These are phyloP conservation scores for Nyctalus aviator DNA, from an alignment of 2,797 vertebrate species.

Conservation along the genomic window DNA sequence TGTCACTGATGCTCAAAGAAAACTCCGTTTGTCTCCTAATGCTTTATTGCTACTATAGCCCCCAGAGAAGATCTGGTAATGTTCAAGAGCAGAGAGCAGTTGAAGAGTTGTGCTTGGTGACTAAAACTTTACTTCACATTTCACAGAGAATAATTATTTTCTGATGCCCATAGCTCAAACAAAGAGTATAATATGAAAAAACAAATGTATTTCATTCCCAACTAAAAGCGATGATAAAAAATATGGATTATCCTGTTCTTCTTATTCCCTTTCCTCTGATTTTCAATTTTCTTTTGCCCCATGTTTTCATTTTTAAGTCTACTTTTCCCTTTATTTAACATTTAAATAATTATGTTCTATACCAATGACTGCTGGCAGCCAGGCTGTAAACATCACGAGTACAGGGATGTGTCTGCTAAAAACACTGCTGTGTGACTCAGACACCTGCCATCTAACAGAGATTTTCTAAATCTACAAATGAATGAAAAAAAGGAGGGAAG, in stretches of 20 bases:
- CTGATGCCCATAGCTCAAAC: not conserved
- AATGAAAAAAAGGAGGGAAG: not conserved
- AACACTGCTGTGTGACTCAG: not conserved
- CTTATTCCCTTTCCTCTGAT: conserved; percentile 14
- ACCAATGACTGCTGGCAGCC: not conserved
- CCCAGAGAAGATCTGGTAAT: conserved; percentile 38
- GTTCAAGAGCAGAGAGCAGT: conserved; percentile 48
- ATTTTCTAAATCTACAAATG: not conserved
- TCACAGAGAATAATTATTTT: conserved; percentile 65
- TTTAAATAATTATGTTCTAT: not conserved
- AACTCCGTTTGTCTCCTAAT: conserved; percentile 24
- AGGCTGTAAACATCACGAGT: not conserved
- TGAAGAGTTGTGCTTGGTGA: conserved; percentile 39
- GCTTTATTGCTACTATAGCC: not conserved
- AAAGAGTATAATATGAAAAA: conserved; percentile 32
- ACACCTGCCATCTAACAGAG: not conserved
- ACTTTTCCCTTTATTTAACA: not conserved
- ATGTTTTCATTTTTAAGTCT: not conserved
- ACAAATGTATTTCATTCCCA: conserved; percentile 2
- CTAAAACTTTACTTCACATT: conserved; percentile 64
- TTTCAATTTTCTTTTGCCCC: not conserved
- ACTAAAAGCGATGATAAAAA: conserved; percentile 14
- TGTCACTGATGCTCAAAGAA: conserved; percentile 7
- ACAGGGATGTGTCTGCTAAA: not conserved
- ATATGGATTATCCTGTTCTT: not conserved